Percentiles rank a stretch among this genome's conserved stretches.
These are phyloP conservation scores for Labroides dimidiatus DNA, from an alignment of 2,797 vertebrate genomes.

Conservation along the genomic window DNA sequence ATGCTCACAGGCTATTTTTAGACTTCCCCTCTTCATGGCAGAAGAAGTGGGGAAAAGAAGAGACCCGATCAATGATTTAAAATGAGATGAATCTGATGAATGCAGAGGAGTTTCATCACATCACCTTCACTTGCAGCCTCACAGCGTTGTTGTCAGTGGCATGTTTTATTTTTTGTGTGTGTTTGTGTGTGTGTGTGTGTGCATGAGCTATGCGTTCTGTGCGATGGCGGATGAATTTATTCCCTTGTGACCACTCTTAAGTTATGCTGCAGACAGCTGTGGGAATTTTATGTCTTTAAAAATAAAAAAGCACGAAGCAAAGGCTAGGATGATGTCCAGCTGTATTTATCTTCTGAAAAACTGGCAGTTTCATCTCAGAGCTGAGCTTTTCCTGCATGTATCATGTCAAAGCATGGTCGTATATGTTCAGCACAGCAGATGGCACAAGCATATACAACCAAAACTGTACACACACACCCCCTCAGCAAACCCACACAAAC, in stretches of 20 bases:
- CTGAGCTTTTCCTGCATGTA: constrained; percentile 26
- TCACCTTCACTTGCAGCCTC: constrained; percentile 50
- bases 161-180: constrained; percentile 11
- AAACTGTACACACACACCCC: constrained; percentile 14
- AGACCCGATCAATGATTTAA: constrained; percentile 80
- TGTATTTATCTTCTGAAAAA: constrained; percentile 36
- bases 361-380: constrained; percentile 18
- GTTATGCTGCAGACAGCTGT: constrained; percentile 42
- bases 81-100: constrained; percentile 73
- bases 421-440: constrained; percentile 67
- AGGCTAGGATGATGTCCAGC: constrained; percentile 41
- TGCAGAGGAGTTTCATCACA: constrained; percentile 63
- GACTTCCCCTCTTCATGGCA: constrained; percentile 58
- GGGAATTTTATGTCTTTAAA: constrained; percentile 57
- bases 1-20: constrained; percentile 74
- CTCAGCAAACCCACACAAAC: constrained; percentile 33
- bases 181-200: constrained; percentile 21
- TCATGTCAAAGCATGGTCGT: constrained; percentile 35
- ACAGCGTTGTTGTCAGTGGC: constrained; percentile 39
- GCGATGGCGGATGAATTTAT: constrained; percentile 39
- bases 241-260: constrained; percentile 45
- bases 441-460: constrained; percentile 43
- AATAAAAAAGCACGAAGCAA: constrained; percentile 44
- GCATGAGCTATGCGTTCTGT: constrained; percentile 20
- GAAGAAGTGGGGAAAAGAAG: constrained; percentile 63